Conservation (phyloP, 1,140 invertebrate genomes). For the Yoshiicerus persimilis region DNA sequence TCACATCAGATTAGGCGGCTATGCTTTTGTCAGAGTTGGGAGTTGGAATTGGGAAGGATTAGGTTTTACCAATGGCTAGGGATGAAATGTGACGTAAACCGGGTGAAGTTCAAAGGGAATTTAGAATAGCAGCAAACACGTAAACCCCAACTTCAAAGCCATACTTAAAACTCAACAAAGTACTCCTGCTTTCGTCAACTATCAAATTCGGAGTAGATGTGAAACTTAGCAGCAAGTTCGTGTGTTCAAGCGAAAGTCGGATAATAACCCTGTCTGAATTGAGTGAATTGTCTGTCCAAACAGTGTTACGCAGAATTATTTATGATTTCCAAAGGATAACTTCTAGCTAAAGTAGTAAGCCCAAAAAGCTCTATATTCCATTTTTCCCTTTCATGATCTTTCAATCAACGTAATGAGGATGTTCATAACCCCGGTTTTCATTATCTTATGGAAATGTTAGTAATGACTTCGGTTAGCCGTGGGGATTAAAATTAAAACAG, state of each 20-base stretch:
- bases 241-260: neutral
- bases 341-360: no score
- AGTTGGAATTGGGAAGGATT: neutral
- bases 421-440: no score
- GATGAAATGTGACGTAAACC: neutral
- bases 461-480: no score
- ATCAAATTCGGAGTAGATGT: neutral
- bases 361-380: no score
- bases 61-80: neutral
- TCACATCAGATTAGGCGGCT: neutral
- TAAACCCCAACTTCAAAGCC: neutral
- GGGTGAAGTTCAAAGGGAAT: neutral
- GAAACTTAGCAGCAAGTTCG: neutral
- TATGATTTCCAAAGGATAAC: no score
- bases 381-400: no score
- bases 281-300: no score
- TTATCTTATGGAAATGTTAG: no score
- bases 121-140: neutral
- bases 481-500: no score
- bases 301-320: no score
- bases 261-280: neutral
- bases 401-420: no score
- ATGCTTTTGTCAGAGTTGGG: neutral
- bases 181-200: no score
- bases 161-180: neutral